These are phyloP conservation scores for Drosophila subsilvestris DNA, from an alignment of 2,888 invertebrate genomes.

Conservation along the genomic window DNA sequence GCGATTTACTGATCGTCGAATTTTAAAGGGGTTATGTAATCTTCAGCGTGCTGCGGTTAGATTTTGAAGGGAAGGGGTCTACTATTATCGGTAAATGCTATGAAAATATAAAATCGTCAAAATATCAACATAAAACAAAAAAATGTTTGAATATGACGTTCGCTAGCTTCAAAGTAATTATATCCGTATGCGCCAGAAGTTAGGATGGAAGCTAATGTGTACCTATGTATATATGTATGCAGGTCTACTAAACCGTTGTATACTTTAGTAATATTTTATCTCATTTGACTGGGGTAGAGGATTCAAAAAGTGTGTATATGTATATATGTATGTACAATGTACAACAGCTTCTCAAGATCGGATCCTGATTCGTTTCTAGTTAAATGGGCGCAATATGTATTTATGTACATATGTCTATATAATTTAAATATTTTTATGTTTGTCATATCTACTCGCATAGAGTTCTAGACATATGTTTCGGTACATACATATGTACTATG, in stretches of 20 bases:
- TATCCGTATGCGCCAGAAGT: constrained; percentile 9
- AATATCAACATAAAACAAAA: constrained; percentile 60
- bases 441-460: constrained; percentile 38
- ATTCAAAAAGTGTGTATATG: constrained; percentile 32
- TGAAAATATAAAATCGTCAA: constrained; percentile 50
- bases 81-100: constrained; percentile 25
- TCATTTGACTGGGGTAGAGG: constrained; percentile 38
- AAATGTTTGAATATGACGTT: constrained; percentile 59
- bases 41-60: neutral
- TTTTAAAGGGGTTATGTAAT: too few relatives aligned
- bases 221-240: constrained; percentile 15
- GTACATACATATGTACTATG: constrained; percentile 43
- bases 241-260: constrained; percentile 34
- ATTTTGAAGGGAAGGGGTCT: neutral
- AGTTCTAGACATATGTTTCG: constrained; percentile 23
- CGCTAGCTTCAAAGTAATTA: constrained; percentile 16
- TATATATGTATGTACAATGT: neutral
- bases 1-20: too few relatives aligned
- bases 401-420: constrained; percentile 34
- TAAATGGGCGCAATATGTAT: constrained; percentile 21
- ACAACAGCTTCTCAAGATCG: neutral
- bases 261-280: constrained; percentile 42
- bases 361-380: neutral
- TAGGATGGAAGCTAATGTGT: constrained; percentile 7
- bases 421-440: constrained; percentile 42